Base-by-base conservation (phyloP, 2,113 vertebrate genomes). In the Chionomys nivalis region DNA sequence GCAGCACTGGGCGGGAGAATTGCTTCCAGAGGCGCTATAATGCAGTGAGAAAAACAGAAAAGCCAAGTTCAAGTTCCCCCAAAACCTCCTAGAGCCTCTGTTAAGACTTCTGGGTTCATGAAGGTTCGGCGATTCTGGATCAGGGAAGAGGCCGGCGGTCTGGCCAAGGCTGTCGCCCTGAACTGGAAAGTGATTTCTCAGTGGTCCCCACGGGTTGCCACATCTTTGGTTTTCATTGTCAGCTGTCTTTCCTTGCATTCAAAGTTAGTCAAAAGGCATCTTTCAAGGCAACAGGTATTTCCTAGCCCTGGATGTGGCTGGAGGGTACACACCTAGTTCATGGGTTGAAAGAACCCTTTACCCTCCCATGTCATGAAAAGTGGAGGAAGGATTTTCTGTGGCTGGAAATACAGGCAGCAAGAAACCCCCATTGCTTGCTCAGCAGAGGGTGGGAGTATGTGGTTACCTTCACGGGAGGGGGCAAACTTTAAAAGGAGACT, bases 21-120 rank as follows among this genome's bases (percentile, higher is more conserved):
- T 68, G 42, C 63, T 49, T 44, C 63, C 63, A 44, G 42, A 47
- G 39, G 42, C 5, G 0, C 82, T 85, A 77, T 92, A 61, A 7
- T 70, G 33, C 87, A 91, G 95, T 94, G 95, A 95, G 97, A 88
- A 97, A 23, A 95, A 87, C 97, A 96, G 97, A 93, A 96, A 96
- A 97, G 97, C 97, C 44, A 83, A 91, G 97, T 82, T 93, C 87
- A 98, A 72, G 98, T 97, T 97, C 96, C 98, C 98, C 98, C 98
- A 98, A 96, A 98, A 98, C 98, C 98, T 98, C 98, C 98, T 99
- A 98, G 98, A 98, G 98, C 98, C 98, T 98, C 98, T 97, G 96
- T 97, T 95, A 97, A 98, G 95, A 96, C 96, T 97, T 97, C 96
- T 94, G 98, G 98, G 97, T 97, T 98, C 98, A 97, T 98, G 98